Percentiles rank a stretch among this genome's conserved stretches.
Conservation (phyloP, 2,113 vertebrate species). For the Sceloporus tristichus region DNA sequence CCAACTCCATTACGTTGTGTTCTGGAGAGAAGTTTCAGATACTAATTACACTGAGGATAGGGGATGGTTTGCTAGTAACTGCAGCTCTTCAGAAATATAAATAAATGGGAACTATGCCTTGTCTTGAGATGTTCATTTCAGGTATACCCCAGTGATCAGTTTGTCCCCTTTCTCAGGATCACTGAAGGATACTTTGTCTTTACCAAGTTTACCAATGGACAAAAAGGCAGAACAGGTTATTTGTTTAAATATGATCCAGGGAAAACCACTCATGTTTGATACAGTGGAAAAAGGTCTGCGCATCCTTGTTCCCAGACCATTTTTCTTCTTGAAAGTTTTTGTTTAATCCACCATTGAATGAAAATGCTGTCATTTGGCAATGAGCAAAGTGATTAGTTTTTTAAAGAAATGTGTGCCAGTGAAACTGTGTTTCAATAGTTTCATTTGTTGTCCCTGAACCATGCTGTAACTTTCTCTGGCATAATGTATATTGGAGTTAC, state of each 20-base stretch:
- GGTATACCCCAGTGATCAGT: not conserved
- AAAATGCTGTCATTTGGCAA: not conserved
- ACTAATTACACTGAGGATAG: not conserved
- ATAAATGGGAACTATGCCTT: not conserved
- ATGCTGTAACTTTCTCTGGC: not conserved
- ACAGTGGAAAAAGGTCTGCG: not conserved
- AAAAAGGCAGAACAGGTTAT: not conserved
- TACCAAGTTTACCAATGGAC: not conserved
- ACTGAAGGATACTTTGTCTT: not conserved
- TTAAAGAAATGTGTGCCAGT: not conserved
- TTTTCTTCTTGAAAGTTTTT: not conserved
- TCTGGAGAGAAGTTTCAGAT: not conserved
- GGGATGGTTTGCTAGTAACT: not conserved
- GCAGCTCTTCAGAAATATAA: not conserved
- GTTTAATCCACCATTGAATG: not conserved
- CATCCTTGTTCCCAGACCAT: not conserved
- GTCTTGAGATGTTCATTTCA: not conserved
- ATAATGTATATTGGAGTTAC: conserved; percentile 50
- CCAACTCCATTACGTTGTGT: not conserved
- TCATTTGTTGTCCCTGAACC: conserved; percentile 27
- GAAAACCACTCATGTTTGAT: not conserved
- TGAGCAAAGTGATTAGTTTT: not conserved
- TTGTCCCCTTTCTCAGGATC: not conserved
- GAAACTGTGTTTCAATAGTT: not conserved
- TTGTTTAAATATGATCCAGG: not conserved